phyloP scores from a whole-genome alignment of 1,140 invertebrate species.

The Bathynomus jamesi region DNA sequence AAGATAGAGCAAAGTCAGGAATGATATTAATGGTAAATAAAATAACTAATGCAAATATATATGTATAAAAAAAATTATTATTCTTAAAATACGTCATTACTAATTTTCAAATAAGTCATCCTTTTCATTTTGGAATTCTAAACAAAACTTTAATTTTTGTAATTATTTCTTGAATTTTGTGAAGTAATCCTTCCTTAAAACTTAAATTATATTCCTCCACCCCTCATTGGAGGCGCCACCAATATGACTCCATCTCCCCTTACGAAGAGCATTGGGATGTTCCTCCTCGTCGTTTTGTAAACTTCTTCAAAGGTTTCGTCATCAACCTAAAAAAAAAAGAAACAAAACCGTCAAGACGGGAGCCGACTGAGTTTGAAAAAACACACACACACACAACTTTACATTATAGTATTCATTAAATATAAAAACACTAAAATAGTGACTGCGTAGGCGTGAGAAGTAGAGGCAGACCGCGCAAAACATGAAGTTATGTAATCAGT shows the following conservation, averaged over 20 bases:
- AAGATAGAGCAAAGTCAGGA: too few relatives aligned
- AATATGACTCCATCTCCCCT: conserved; percentile 96
- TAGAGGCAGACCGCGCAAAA: not conserved
- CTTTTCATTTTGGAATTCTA: too few relatives aligned
- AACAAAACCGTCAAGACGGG: not conserved
- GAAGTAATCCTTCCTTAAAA: too few relatives aligned
- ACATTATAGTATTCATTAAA: not conserved
- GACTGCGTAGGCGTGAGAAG: too few relatives aligned
- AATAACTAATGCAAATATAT: too few relatives aligned
- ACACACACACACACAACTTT: conserved; percentile 72
- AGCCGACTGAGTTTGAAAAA: conserved; percentile 43
- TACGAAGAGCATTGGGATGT: conserved; percentile 97
- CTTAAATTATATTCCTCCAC: conserved; percentile 40
- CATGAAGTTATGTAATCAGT: too few relatives aligned
- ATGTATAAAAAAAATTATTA: too few relatives aligned
- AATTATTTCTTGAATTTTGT: too few relatives aligned
- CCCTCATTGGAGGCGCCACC: conserved; percentile 84
- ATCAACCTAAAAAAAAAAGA: conserved; percentile 89
- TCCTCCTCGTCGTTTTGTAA: conserved; percentile 92
- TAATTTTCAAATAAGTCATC: too few relatives aligned
- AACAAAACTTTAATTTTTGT: too few relatives aligned
- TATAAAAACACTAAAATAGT: not conserved
- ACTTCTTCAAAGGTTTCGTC: conserved; percentile 99
- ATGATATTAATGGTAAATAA: too few relatives aligned
- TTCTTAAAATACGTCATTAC: too few relatives aligned